A percentile compares a stretch with the other conserved stretches of the same genome.
These are phyloP conservation scores for Epicampocera succincta DNA, from an alignment of 2,888 invertebrate genomes.

Conservation along the genomic window DNA sequence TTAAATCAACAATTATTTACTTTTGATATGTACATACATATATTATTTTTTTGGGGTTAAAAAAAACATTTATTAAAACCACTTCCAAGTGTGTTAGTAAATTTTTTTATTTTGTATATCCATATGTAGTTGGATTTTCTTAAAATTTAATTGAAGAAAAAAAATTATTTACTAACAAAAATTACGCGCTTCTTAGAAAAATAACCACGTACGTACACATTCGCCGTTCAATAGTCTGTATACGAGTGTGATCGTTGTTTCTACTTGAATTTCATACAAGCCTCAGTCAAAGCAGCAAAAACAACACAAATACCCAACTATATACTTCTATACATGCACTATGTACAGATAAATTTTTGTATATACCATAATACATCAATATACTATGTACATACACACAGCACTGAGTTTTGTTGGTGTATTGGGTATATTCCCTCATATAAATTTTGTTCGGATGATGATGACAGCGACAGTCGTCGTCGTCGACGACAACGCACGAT, in stretches of 20 bases:
- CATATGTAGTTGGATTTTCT: background rate
- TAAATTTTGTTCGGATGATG: slow-evolving; percentile 16
- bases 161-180: slow-evolving; percentile 27
- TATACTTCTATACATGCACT: slow-evolving; percentile 14
- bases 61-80: no score
- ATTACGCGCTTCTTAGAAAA: slow-evolving; percentile 49
- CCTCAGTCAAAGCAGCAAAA: slow-evolving; percentile 61
- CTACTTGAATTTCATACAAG: slow-evolving; percentile 69
- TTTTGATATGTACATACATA: no score
- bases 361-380: no score
- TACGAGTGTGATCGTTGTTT: slow-evolving; percentile 81
- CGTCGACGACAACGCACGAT: slow-evolving; percentile 36
- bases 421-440: slow-evolving; percentile 30
- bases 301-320: slow-evolving; percentile 70
- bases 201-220: slow-evolving; percentile 63
- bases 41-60: no score
- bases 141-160: slow-evolving; percentile 21
- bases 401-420: slow-evolving; percentile 36
- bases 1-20: no score
- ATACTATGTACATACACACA: slow-evolving; percentile 33
- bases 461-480: slow-evolving; percentile 35
- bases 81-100: no score
- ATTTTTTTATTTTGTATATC: no score
- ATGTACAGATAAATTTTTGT: slow-evolving; percentile 4
- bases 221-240: slow-evolving; percentile 70